phyloP scores from a whole-genome alignment of 2,888 invertebrate species.

The Ennomos erosarius region DNA sequence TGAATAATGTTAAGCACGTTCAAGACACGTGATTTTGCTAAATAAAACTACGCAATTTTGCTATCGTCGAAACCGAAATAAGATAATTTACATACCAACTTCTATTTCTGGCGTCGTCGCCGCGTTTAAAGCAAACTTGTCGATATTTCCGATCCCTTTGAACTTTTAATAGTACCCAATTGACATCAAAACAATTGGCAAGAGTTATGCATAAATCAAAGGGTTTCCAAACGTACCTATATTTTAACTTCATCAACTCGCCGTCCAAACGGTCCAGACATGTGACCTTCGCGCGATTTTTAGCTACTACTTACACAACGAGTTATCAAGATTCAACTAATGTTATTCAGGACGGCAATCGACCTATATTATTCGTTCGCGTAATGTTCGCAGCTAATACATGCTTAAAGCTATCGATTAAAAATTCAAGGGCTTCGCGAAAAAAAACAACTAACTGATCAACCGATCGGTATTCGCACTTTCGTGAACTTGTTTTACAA shows the following conservation, averaged over 20 bases:
- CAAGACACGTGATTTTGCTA: too few relatives aligned
- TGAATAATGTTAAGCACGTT: too few relatives aligned
- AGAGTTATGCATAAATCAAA: slow-evolving; percentile 6
- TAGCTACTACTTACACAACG: slow-evolving; percentile 27
- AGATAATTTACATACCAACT: background rate
- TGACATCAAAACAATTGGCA: slow-evolving; percentile 20
- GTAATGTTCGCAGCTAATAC: too few relatives aligned
- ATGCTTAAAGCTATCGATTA: too few relatives aligned
- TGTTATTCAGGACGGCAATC: background rate
- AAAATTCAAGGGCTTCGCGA: background rate
- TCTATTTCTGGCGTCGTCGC: slow-evolving; percentile 4
- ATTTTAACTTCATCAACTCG: slow-evolving; percentile 11
- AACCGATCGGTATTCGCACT: too few relatives aligned
- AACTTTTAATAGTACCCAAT: slow-evolving; percentile 12
- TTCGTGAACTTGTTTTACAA: background rate
- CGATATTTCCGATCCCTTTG: slow-evolving; percentile 10
- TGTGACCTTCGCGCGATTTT: slow-evolving; percentile 32
- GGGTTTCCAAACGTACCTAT: slow-evolving; percentile 6
- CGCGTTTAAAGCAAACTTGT: slow-evolving; percentile 4
- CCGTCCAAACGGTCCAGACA: slow-evolving; percentile 9
- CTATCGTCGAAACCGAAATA: slow-evolving; percentile 9
- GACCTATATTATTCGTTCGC: too few relatives aligned
- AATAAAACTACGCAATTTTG: slow-evolving; percentile 8
- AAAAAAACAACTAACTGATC: background rate
- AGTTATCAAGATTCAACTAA: slow-evolving; percentile 21